These are phyloP conservation scores for Adelges cooleyi DNA, from an alignment of 1,140 invertebrate genomes.

Conservation along the genomic window DNA sequence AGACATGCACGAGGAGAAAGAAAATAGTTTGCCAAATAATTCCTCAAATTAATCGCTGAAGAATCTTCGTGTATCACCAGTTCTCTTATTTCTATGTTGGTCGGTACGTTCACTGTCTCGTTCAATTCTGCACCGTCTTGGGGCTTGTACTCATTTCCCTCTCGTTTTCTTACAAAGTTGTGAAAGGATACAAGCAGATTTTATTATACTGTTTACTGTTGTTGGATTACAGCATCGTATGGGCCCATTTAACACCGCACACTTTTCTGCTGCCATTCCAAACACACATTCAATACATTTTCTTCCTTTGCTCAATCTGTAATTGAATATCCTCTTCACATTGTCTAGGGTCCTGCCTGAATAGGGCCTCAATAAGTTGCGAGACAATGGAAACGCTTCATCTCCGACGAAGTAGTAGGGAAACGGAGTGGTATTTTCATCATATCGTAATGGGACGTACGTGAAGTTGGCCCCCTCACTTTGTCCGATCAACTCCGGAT, in stretches of 20 bases:
- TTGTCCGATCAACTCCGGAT: no score
- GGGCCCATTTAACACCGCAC: conserved; percentile 28
- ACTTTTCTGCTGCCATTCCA: conserved; percentile 35
- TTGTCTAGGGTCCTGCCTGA: conserved; percentile 5
- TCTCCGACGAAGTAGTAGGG: conserved; percentile 35
- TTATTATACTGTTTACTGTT: conserved; percentile 32
- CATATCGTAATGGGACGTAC: conserved; percentile 28
- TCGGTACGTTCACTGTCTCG: conserved; percentile 27
- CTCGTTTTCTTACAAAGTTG: conserved; percentile 28
- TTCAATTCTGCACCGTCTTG: conserved; percentile 30
- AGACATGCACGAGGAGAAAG: conserved; percentile 32
- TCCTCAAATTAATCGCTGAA: conserved; percentile 30
- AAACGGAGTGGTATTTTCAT: conserved; percentile 22
- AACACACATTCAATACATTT: conserved; percentile 39
- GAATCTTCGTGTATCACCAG: conserved; percentile 12
- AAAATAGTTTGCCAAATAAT: conserved; percentile 33
- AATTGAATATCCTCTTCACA: conserved; percentile 38
- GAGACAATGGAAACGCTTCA: conserved; percentile 38
- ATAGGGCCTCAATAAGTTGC: conserved; percentile 35
- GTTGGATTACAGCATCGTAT: conserved; percentile 31
- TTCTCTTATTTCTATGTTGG: background rate
- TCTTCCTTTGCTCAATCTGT: conserved; percentile 33
- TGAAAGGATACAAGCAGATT: conserved; percentile 30
- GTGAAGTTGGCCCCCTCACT: no score
- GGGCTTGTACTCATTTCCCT: conserved; percentile 29